phyloP scores from a whole-genome alignment of 2,113 vertebrate species.

The Murina feae region DNA sequence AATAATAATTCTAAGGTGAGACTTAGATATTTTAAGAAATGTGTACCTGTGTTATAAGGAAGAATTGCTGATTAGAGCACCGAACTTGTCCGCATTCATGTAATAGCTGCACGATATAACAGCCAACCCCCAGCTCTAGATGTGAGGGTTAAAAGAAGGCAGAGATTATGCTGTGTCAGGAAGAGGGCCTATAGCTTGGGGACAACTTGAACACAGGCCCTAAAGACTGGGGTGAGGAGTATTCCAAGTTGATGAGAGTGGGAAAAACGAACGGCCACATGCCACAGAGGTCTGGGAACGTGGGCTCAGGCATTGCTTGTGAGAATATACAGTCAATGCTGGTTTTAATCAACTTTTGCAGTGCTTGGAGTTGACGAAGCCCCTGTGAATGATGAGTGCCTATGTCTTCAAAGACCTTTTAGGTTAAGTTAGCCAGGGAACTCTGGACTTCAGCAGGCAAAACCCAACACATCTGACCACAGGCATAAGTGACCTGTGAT shows the following conservation, averaged over 20 bases:
- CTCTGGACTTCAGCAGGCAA: background rate
- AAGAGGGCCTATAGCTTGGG: background rate
- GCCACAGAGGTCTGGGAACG: background rate
- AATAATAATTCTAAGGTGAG: background rate
- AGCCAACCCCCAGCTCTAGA: background rate
- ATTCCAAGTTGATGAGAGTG: background rate
- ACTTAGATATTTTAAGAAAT: background rate
- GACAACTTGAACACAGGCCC: background rate
- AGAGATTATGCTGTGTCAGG: background rate
- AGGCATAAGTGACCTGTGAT: background rate
- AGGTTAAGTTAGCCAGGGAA: background rate
- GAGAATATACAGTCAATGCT: background rate
- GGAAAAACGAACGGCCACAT: too few species aligned
- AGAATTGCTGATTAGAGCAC: background rate
- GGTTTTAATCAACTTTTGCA: background rate
- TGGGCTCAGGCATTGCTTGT: background rate
- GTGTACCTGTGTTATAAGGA: background rate
- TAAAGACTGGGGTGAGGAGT: background rate
- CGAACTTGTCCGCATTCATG: rapidly evolving
- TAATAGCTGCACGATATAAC: rapidly evolving
- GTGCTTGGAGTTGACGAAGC: background rate
- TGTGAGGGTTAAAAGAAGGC: background rate
- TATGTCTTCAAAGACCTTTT: background rate
- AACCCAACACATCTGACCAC: background rate
- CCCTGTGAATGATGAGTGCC: background rate